Evolutionary conservation across 2,888 invertebrate genomes (phyloP), one percentile per base, ranked within the genome.

Genomic region (Troides helena): DNA sequence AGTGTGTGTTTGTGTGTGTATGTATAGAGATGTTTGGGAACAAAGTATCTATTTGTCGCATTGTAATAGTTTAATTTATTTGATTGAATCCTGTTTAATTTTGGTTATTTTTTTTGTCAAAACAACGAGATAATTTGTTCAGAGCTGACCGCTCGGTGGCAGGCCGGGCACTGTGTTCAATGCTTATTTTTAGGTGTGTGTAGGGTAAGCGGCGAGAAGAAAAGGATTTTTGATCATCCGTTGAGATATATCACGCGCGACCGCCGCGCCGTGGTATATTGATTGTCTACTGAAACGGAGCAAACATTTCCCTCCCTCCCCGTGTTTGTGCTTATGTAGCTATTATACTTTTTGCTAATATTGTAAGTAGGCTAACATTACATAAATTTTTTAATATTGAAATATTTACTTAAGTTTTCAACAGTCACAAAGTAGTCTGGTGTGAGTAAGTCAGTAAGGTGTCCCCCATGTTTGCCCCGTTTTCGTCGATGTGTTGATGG

Each of bases 201-300:
- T 91, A 90, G 89, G 81, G 78, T 88, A 80, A 78, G 85, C 86
- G 76, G 87, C 88, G 82, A 82, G 90, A 87, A 93, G 93, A 88
- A 88, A 94, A 95, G 95, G 95, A 94, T 95, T 95, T 95, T 95
- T 95, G 95, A 95, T 93, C 94, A 95, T 93, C 93, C 88, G 85
- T 81, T 77, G 72, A 78, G 81, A 88, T 88, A 88, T 90, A 90
- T 83, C 90, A 85, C 89, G 80, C 80, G 87, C 85, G 82, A 75
- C 30, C 59, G 79, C 76, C 81, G 81, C 81, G 88, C 87, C 76
- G 84, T 85, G 89, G 83, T 89, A 88, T 90, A 86, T 86, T 83
- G 77, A 79, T 18, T 77, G 77, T 86, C 87, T 84, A 86, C 88
- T 84, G 88, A 90, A 92, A 90, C 92, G 91, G 92, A 87, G 92